A percentile compares a stretch with the other conserved stretches of the same genome.
These are phyloP conservation scores for Tetragnatha montana DNA, from an alignment of 2,888 invertebrate genomes.

Conservation along the genomic window DNA sequence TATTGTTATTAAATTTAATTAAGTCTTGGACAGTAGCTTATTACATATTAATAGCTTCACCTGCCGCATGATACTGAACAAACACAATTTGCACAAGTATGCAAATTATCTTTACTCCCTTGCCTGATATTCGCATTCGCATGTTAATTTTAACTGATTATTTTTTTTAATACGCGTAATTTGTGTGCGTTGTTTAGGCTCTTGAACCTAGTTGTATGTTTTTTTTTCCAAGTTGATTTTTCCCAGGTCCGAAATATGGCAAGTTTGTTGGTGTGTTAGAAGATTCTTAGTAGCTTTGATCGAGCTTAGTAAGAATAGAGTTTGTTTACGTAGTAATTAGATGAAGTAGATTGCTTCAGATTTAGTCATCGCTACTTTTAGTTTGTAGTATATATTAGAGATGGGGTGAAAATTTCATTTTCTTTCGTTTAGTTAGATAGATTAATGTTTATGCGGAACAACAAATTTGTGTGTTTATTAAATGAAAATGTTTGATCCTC, in stretches of 20 bases:
- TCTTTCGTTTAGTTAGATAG: no score
- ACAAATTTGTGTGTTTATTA: no score
- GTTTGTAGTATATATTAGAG: no score
- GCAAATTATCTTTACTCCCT: slow-evolving; percentile 18
- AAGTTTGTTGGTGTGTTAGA: background rate
- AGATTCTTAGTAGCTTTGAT: background rate
- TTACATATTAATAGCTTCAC: slow-evolving; percentile 45
- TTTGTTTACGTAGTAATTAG: background rate
- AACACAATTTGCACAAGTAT: slow-evolving; percentile 35
- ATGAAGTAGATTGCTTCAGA: no score
- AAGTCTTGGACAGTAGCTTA: slow-evolving; percentile 45
- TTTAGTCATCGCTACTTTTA: no score
- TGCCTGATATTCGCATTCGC: slow-evolving; percentile 8
- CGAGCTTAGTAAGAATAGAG: background rate
- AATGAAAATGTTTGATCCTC: no score
- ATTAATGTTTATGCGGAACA: no score
- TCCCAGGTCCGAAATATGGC: background rate
- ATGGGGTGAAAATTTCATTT: no score
- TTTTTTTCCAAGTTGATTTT: slow-evolving; percentile 4
- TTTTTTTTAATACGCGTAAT: slow-evolving; percentile 36
- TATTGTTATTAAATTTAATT: slow-evolving; percentile 54
- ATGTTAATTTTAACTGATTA: slow-evolving; percentile 47
- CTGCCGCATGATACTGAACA: slow-evolving; percentile 14
- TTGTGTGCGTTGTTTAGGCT: slow-evolving; percentile 27
- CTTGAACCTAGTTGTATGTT: background rate